Conservation (phyloP, 2,113 vertebrate genomes). For the Corythornis vintsioides region DNA sequence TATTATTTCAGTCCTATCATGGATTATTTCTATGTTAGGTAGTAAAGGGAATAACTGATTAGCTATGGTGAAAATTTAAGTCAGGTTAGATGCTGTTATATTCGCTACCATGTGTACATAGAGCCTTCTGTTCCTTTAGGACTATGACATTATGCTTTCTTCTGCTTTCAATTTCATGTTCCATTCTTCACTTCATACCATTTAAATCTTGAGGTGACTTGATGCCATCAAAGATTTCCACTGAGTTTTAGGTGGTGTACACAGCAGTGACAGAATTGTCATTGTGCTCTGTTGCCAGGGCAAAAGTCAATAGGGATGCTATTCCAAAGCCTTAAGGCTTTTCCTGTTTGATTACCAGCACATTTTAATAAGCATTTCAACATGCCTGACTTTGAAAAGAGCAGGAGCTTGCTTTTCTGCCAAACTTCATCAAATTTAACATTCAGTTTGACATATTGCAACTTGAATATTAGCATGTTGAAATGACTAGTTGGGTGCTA, state of each 20-base stretch:
- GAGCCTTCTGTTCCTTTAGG: not conserved
- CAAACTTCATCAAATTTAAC: slow-evolving; percentile 2
- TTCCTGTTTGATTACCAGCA: not conserved
- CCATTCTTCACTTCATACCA: not conserved
- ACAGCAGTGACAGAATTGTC: not conserved
- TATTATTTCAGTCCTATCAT: not conserved
- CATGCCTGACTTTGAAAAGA: slow-evolving; percentile 7
- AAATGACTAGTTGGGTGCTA: not conserved
- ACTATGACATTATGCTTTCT: fast-evolving
- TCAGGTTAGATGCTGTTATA: fast-evolving
- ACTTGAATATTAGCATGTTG: not conserved
- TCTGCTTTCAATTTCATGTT: not conserved
- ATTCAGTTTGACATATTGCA: not conserved
- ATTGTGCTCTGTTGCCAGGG: not conserved
- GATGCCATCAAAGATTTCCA: not conserved
- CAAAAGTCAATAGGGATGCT: not conserved
- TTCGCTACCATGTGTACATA: not conserved
- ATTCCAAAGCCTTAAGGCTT: not conserved
- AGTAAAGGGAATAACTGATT: not conserved
- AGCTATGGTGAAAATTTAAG: not conserved
- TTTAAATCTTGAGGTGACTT: slow-evolving; percentile 19
- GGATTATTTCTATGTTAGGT: not conserved
- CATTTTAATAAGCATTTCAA: not conserved
- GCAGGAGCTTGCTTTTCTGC: slow-evolving; percentile 10
- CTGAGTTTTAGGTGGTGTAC: not conserved